Evolutionary conservation across 2,888 invertebrate species (phyloP).

Genomic region (Imbricaverruca yamaguchii): DNA sequence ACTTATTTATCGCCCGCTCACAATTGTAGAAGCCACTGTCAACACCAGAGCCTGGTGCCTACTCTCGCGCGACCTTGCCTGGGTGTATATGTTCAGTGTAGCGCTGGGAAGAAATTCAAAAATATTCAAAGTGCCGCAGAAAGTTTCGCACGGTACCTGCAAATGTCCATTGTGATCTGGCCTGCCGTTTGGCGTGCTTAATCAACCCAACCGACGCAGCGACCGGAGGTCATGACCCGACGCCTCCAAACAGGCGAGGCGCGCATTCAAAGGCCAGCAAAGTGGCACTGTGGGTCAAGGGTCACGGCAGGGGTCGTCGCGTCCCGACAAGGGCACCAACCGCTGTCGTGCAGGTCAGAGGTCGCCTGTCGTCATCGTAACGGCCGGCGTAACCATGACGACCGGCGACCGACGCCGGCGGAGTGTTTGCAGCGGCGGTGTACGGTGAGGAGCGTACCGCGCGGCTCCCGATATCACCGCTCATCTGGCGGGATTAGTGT

Average conservation of each 20-base stretch:
- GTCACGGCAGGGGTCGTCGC: background rate
- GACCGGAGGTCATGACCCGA: background rate
- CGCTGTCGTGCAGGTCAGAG: background rate
- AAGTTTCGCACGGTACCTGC: background rate
- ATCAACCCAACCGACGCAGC: background rate
- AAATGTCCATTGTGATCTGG: background rate
- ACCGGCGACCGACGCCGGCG: background rate
- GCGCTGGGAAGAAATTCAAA: conserved; percentile 3
- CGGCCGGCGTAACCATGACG: background rate
- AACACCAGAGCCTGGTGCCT: too few relatives aligned
- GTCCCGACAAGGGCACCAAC: conserved; percentile 7
- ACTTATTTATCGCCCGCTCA: too few relatives aligned
- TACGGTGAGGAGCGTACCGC: background rate
- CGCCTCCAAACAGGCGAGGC: background rate
- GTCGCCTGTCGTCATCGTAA: background rate
- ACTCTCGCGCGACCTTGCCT: too few relatives aligned
- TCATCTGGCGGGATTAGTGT: background rate
- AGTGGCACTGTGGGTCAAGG: background rate
- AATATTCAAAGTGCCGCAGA: background rate
- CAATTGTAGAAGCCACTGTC: too few relatives aligned
- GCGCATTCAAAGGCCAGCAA: background rate
- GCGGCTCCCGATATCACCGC: background rate
- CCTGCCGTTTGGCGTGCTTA: background rate
- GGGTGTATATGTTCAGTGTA: background rate
- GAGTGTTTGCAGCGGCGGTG: background rate